Evolutionary conservation across 2,797 vertebrate species (phyloP).

Genomic region (Pogoniulus pusillus): DNA sequence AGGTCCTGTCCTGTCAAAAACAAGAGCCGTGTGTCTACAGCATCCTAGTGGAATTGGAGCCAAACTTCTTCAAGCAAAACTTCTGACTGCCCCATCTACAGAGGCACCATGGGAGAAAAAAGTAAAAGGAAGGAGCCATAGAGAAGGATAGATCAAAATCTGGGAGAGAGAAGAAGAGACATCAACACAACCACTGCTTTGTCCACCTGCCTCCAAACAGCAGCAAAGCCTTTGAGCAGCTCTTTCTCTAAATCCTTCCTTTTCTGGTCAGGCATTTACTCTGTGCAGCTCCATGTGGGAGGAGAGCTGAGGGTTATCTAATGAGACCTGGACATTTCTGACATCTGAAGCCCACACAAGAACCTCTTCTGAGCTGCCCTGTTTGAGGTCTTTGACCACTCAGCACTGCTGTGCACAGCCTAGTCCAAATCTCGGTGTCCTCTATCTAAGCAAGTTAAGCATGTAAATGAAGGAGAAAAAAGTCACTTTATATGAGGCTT

Average conservation of each 20-base stretch:
- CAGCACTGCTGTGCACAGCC: accelerated
- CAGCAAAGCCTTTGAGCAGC: background rate
- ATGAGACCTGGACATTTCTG: background rate
- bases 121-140: background rate
- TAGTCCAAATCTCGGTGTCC: background rate
- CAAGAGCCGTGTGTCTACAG: background rate
- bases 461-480: background rate
- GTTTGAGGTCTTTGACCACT: background rate
- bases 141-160: background rate
- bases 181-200: background rate
- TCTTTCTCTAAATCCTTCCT: background rate
- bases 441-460: background rate
- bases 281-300: accelerated
- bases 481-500: background rate
- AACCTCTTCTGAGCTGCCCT: background rate
- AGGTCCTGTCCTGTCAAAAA: background rate
- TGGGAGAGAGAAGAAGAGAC: background rate
- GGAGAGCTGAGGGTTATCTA: background rate
- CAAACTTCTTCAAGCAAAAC: background rate
- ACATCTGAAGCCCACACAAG: background rate
- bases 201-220: background rate
- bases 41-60: background rate
- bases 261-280: background rate
- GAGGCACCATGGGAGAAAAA: background rate
- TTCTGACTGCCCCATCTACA: background rate